Evolutionary conservation across 2,888 invertebrate species (phyloP).

Genomic region (Heliconius erato): DNA sequence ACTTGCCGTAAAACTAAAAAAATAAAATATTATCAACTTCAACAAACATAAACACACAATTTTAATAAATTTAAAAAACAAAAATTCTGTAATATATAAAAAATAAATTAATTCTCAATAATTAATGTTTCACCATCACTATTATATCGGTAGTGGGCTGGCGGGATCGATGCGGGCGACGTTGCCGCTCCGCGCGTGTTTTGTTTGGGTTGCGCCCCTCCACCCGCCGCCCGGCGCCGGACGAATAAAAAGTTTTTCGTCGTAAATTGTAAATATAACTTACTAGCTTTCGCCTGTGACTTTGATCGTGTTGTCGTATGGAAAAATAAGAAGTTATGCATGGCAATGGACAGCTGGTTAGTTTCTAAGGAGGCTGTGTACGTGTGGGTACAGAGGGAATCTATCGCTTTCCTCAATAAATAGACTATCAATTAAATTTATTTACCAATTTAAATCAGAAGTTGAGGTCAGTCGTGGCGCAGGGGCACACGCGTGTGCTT

Average conservation of each 20-base stretch:
- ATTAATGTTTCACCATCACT: slow-evolving; percentile 76
- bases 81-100: neutral
- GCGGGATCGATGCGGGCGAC: slow-evolving; percentile 76
- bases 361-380: too few species aligned
- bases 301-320: neutral
- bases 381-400: too few species aligned
- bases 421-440: neutral
- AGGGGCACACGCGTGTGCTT: too few species aligned
- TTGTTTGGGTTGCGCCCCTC: slow-evolving; percentile 80
- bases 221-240: slow-evolving; percentile 58
- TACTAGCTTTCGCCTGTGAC: neutral
- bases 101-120: slow-evolving; percentile 68
- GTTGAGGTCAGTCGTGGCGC: too few species aligned
- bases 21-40: neutral
- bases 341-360: too few species aligned
- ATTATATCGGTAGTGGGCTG: slow-evolving; percentile 62
- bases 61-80: neutral
- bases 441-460: neutral
- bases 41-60: neutral
- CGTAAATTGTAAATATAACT: slow-evolving; percentile 49
- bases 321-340: neutral
- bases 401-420: neutral
- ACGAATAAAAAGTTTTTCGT: slow-evolving; percentile 55
- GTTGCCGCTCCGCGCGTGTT: slow-evolving; percentile 79
- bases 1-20: neutral